phyloP scores from a whole-genome alignment of 1,140 invertebrate species.

The Metopolophium dirhodum region DNA sequence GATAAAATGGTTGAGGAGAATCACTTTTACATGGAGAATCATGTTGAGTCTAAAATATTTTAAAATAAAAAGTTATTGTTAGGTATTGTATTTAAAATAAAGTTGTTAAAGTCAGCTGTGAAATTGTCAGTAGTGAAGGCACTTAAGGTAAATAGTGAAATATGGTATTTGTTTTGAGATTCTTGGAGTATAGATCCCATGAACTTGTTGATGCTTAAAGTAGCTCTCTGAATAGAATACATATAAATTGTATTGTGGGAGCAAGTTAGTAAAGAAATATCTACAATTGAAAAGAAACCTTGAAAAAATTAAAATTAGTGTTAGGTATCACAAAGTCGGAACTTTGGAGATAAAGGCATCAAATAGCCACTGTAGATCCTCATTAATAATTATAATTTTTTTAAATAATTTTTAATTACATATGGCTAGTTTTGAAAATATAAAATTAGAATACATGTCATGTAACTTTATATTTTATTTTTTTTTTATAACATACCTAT shows the following conservation, averaged over 20 bases:
- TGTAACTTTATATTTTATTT: neutral
- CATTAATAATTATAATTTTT: neutral
- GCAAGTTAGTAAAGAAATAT: too few species aligned
- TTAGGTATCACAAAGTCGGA: neutral
- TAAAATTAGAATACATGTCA: neutral
- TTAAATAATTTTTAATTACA: neutral
- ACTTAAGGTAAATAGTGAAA: too few species aligned
- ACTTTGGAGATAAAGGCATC: neutral
- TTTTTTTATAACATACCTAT: neutral
- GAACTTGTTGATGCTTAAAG: neutral
- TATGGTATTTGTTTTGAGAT: too few species aligned
- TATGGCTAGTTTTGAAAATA: neutral
- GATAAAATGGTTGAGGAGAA: constrained; percentile 58
- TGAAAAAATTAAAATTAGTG: neutral
- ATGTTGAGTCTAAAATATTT: constrained; percentile 49
- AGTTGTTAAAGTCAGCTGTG: too few species aligned
- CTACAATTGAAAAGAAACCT: too few species aligned
- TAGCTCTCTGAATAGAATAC: neutral
- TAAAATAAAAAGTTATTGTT: neutral
- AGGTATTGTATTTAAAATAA: too few species aligned
- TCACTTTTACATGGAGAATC: constrained; percentile 58
- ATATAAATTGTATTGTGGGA: too few species aligned
- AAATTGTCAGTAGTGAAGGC: too few species aligned
- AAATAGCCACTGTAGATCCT: neutral
- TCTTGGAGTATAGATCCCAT: neutral